Evolutionary conservation across 2,888 invertebrate genomes (phyloP), one percentile per base, ranked within the genome.

Genomic region (Tiliacea citrago): DNA sequence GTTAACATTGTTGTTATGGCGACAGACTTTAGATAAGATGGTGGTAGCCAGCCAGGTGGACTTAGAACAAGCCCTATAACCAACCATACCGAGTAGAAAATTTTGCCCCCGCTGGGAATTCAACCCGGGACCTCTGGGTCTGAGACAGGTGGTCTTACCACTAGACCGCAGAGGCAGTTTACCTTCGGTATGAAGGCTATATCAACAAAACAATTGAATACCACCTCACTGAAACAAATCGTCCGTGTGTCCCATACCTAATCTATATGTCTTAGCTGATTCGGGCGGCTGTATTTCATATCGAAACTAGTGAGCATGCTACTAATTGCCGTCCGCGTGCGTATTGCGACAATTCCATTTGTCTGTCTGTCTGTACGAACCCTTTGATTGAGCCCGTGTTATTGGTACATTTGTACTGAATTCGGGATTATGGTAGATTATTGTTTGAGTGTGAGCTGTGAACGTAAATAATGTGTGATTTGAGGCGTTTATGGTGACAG

Each of bases 191-290:
- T 39, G 39, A 39, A 39, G 7, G 42, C 42, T 42, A 42, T 42
- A 39, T 39, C 39, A 39, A 39, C 35, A 35, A 35, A 39, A 39
- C 29, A 2, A 42, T 39, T n/a, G 5, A 63, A 39, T 9, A 13
- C 13, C 10, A 45, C 29, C 57, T n/a, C 58, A 29, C 10, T 29
- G 2, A 47, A 68, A 68, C 88, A 42, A 67, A 63, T 75, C 74
- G 83, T 53, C 90, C 80, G 93, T 95, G 85, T 94, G 94, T 93
- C 80, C 68, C 79, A 4, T 47, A 65, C 88, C 92, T 93, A 93
- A 94, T 94, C 93, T 94, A 94, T 94, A 93, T 94, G 95, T 95
- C 95, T 95, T 95, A 90, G 93, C 90, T 92, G 94, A 95, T 94
- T 91, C 92, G 90, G 87, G 89, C 88, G 88, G 91, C 92, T 93